Percentiles rank a stretch among this genome's conserved stretches.
These are phyloP conservation scores for Dipodomys merriami DNA, from an alignment of 2,113 vertebrate species.

Conservation along the genomic window DNA sequence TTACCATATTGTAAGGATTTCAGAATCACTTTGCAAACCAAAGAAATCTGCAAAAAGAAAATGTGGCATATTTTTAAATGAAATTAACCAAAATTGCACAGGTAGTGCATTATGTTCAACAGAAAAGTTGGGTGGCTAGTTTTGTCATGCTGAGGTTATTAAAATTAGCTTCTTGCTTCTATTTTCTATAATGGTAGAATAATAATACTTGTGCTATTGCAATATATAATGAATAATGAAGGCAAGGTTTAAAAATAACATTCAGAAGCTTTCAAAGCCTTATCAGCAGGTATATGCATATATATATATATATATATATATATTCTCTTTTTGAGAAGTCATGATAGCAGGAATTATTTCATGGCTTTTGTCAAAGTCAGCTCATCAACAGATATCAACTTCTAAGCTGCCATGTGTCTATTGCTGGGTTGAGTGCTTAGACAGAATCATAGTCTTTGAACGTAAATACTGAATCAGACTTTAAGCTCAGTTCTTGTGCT, in stretches of 20 bases:
- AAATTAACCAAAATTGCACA: neutral
- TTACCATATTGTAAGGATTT: conserved; percentile 6
- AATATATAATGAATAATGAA: no score
- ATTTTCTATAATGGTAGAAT: neutral
- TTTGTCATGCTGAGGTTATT: neutral
- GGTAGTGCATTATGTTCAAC: neutral
- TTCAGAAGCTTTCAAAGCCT: neutral
- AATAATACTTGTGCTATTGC: no score
- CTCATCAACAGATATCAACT: neutral
- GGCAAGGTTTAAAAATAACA: no score
- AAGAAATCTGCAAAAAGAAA: conserved; percentile 30
- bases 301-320: neutral
- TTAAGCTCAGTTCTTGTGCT: neutral
- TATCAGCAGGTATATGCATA: neutral
- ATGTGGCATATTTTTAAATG: neutral
- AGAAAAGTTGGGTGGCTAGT: neutral
- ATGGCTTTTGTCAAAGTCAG: neutral
- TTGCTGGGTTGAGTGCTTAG: neutral
- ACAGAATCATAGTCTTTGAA: neutral
- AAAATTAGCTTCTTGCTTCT: neutral
- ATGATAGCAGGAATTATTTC: neutral
- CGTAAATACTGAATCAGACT: neutral
- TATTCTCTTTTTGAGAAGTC: conserved; percentile 17
- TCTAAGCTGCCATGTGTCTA: neutral
- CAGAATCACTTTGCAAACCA: conserved; percentile 25